These are phyloP conservation scores for Nycticryphes semicollaris DNA, from an alignment of 2,113 vertebrate genomes.

Conservation along the genomic window DNA sequence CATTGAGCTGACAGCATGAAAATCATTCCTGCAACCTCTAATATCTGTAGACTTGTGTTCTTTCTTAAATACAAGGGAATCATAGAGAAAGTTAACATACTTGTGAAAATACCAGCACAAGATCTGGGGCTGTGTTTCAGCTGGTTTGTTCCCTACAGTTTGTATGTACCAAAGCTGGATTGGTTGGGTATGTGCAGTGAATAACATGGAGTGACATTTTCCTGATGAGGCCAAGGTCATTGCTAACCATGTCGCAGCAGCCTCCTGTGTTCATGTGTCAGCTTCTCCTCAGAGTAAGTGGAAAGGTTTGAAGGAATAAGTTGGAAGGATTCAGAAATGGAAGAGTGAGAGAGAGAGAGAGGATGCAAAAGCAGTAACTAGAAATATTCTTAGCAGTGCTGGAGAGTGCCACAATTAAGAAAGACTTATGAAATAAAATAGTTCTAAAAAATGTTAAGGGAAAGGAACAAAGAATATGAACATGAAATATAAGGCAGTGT, in stretches of 20 bases:
- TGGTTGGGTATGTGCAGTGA: not conserved
- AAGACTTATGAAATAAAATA: not conserved
- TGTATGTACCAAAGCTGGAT: not conserved
- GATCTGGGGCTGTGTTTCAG: not conserved
- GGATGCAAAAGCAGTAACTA: not conserved
- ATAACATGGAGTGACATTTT: not conserved
- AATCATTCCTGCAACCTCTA: not conserved
- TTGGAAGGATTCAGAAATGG: not conserved
- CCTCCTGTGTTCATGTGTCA: not conserved
- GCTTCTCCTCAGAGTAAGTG: not conserved
- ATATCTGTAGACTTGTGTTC: rapidly evolving
- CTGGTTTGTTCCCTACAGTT: not conserved
- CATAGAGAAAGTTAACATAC: not conserved
- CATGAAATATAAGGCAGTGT: not conserved
- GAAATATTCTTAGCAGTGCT: not conserved
- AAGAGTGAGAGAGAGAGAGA: not conserved
- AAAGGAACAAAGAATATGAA: not conserved
- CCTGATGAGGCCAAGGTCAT: not conserved
- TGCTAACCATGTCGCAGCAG: rapidly evolving
- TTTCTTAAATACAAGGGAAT: not conserved
- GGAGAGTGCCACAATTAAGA: not conserved
- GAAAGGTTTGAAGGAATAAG: not conserved
- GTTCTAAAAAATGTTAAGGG: not conserved
- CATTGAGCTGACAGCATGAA: not conserved
- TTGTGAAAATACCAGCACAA: not conserved